Base-by-base conservation (phyloP, 2,888 invertebrate species). In the Mystacides longicornis region DNA sequence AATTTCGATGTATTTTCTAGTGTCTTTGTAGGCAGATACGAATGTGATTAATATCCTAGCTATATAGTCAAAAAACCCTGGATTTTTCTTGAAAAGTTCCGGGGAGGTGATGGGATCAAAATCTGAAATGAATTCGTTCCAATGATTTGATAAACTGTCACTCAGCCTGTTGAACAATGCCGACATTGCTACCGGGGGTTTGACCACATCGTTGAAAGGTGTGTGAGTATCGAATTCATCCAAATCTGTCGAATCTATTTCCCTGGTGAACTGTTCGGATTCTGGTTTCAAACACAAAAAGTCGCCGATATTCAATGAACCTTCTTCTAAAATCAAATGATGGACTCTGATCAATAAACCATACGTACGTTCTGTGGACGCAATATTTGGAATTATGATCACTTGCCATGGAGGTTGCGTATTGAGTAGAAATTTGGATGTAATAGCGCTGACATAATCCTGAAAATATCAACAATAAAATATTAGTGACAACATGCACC, bases 351-450 rank as follows among this genome's bases (percentile, higher is more conserved):
- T 75, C 23, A 91, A 68, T 31, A 88, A 74, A 64, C 85, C 87
- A 66, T 85, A 89, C 62, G 75, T 76, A 33, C 81, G 80, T 51
- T 81, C 78, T 1, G 68, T 66, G 2, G 69, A 62, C 1, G 73
- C 69, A 3, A 69, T 64, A 61, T 74, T 74, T 1, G 87, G 86
- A 64, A 90, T 86, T 1, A 89, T 77, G 37, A 85, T 81, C 52
- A 89, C 81, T 67, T 91, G 90, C 91, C 91, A 91, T 14, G 89
- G 89, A 0, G 91, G 83, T 55, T 82, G 75, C 52, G 84, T 82
- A 1, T 74, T 72, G 4, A 87, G 83, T 54, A 91, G 80, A 67
- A 86, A 87, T 71, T 89, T 89, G 2, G 86, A 83, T 22, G 88
- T 81, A 56, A 87, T 78, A 54, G 89, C 87, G 65, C 87, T 89